Conservation (phyloP, 2,113 vertebrate species). For the Cranoglanis bouderius region DNA sequence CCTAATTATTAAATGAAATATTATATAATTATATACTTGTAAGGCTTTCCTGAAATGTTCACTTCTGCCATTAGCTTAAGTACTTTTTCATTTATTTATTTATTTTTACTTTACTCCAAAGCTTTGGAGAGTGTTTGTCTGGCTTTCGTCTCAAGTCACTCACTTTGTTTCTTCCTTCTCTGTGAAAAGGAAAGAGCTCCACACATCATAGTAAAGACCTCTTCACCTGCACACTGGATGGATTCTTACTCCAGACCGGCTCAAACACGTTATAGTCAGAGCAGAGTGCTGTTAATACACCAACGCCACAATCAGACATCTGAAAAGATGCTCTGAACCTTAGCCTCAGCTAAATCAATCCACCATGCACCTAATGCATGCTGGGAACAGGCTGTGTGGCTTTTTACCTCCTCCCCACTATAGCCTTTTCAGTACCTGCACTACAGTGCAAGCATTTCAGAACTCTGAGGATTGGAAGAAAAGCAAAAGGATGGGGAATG, state of each 20-base stretch:
- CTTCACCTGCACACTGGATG: slow-evolving; percentile 17
- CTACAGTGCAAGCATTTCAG: slow-evolving; percentile 10
- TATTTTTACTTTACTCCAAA: background rate
- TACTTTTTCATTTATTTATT: background rate
- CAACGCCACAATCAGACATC: slow-evolving; percentile 44
- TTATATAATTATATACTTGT: background rate
- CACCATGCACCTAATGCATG: background rate
- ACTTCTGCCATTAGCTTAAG: background rate
- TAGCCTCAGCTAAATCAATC: slow-evolving; percentile 33
- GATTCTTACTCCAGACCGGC: background rate
- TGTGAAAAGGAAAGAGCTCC: background rate
- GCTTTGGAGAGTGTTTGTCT: background rate
- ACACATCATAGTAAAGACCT: slow-evolving; percentile 42
- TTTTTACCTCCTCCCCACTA: background rate
- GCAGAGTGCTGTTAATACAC: slow-evolving; percentile 38
- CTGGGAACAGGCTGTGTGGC: slow-evolving; percentile 7
- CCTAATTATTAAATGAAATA: background rate
- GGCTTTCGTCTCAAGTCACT: slow-evolving; percentile 14
- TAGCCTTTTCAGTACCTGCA: slow-evolving; percentile 15
- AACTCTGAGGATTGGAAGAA: background rate
- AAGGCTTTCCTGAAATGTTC: background rate
- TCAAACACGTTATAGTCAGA: slow-evolving; percentile 5
- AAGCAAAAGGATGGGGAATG: background rate
- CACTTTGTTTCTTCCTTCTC: background rate
- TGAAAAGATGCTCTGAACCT: slow-evolving; percentile 45